Evolutionary conservation across 2,113 vertebrate species (phyloP), one percentile per base, ranked within the genome.

Genomic region (Bujurquina vittata): DNA sequence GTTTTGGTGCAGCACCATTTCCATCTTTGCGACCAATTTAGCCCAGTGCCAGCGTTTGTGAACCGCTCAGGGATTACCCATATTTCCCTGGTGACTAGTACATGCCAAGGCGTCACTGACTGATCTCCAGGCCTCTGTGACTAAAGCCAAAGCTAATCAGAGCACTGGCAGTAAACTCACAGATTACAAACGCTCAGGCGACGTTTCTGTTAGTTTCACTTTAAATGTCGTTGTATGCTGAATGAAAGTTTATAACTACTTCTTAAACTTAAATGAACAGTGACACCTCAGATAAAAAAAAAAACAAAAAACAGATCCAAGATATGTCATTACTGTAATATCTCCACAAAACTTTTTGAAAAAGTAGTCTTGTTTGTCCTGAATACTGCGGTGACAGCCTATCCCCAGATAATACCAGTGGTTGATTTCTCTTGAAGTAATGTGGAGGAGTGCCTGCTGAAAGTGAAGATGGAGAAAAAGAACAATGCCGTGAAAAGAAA

Each of bases 391-490:
- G 37, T 79, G 77, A 88, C 78, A 76, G 79, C 72, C 84, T 55
- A 84, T 83, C 77, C 26, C 14, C 37, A 75, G 22, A 86, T 73
- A 84, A 86, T 65, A 67, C 33, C 55, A 58, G 55, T 14, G 5
- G n/a, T 46, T 61, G 84, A 85, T 76, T 79, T 75, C 69, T 87
- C 63, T 65, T 80, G 22, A 84, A 78, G 46, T 76, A 65, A 40
- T 60, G 75, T 33, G 65, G 61, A 85, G 69, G 75, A 79, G 88
- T 58, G 69, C 20, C 6, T 12, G 18, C 56, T 75, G 22, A 79
- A 85, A 81, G 33, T 15, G 31, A 83, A 73, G 84, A 83, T 56
- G 37, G 75, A 83, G 84, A 40, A 84, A 78, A 72, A n/a, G 33
- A 82, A 76, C 46, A 83, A 75, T 69, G 17, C 52, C 14, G 4